These are phyloP conservation scores for Lasioglossum vierecki DNA, from an alignment of 2,888 invertebrate genomes.

Conservation along the genomic window DNA sequence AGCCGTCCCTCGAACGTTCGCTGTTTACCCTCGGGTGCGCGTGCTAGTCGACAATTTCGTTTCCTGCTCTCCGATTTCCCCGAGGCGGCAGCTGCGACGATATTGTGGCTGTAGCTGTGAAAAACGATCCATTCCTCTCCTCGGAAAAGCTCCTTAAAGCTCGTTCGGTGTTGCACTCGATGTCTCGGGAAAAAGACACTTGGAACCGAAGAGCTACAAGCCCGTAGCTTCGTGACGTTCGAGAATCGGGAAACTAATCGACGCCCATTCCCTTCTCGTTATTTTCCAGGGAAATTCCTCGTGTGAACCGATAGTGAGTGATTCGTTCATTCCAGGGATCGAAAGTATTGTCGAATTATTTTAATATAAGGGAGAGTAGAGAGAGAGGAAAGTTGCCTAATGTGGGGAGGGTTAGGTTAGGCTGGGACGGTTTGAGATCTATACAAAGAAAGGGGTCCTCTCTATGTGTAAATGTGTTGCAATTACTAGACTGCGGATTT, in stretches of 20 bases:
- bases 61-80: conserved; percentile 8
- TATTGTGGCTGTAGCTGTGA: conserved; percentile 41
- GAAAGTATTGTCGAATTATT: neutral
- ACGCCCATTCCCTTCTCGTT: neutral
- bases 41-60: conserved; percentile 34
- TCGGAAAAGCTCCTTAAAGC: neutral
- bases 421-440: neutral
- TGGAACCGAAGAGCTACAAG: neutral
- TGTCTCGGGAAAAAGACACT: neutral
- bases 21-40: conserved; percentile 39
- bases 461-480: neutral
- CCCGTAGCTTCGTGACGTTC: neutral
- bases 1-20: conserved; percentile 48
- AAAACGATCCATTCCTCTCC: conserved; percentile 19
- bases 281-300: neutral
- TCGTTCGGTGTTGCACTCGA: conserved; percentile 24
- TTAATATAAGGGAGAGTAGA: neutral
- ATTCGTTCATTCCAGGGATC: neutral
- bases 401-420: too few species aligned
- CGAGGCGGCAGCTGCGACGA: neutral
- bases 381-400: too few species aligned
- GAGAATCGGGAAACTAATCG: neutral
- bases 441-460: neutral
- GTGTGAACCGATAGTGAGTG: too few species aligned
- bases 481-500: too few species aligned